These are phyloP conservation scores for Albula glossodonta DNA, from an alignment of 2,113 vertebrate species.

Conservation along the genomic window DNA sequence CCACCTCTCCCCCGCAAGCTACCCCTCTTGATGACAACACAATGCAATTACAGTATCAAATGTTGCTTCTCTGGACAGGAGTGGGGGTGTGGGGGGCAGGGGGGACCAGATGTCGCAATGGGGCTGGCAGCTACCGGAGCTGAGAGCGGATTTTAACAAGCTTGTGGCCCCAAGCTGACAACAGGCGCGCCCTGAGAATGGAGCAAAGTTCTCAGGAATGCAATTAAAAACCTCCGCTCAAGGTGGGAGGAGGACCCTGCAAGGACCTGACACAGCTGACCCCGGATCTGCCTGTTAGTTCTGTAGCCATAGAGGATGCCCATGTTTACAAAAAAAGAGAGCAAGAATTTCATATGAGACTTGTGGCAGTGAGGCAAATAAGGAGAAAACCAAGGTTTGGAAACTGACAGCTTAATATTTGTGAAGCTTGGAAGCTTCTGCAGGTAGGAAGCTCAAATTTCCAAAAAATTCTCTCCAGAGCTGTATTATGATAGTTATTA, in stretches of 20 bases:
- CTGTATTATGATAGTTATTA: no score
- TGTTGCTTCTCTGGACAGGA: conserved; percentile 54
- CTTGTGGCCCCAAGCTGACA: conserved; percentile 46
- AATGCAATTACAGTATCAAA: conserved; percentile 61
- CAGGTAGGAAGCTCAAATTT: no score
- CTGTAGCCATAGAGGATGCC: neutral
- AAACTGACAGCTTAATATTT: no score
- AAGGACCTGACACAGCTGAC: neutral
- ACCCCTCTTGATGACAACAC: conserved; percentile 47
- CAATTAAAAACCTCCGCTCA: conserved; percentile 49
- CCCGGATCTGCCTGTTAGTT: neutral
- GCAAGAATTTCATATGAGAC: no score
- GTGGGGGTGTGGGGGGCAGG: conserved; percentile 40
- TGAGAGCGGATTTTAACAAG: conserved; percentile 61
- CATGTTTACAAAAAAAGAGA: no score
- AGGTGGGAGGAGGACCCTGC: neutral
- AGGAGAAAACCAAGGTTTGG: no score
- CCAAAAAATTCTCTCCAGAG: no score
- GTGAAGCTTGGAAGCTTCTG: no score
- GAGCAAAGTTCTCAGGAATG: conserved; percentile 58
- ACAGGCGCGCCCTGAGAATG: conserved; percentile 26
- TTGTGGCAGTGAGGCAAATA: no score
- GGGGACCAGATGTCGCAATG: conserved; percentile 62
- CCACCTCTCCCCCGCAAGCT: conserved; percentile 25
- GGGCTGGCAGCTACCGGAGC: conserved; percentile 38